phyloP scores from a whole-genome alignment of 2,113 vertebrate species.

The Psittacula cyanocephala region DNA sequence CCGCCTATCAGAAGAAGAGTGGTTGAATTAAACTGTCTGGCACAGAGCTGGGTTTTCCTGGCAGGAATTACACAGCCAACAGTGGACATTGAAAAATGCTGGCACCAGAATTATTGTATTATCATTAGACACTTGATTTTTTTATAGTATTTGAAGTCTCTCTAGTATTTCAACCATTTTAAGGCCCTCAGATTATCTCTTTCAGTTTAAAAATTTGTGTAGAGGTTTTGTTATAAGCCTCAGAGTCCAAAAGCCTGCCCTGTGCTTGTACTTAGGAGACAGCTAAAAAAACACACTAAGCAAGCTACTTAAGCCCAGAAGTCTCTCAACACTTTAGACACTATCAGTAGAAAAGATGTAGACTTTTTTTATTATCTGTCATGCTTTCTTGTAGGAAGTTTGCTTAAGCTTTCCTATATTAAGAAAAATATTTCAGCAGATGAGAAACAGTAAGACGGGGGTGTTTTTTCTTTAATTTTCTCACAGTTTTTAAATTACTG shows the following conservation, averaged over 20 bases:
- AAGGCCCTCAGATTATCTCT: not conserved
- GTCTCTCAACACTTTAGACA: not conserved
- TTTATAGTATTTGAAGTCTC: not conserved
- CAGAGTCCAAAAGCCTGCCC: not conserved
- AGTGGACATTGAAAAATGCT: slow-evolving; percentile 22
- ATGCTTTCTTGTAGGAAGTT: not conserved
- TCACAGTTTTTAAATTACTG: not conserved
- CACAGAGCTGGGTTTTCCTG: not conserved
- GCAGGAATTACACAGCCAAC: not conserved
- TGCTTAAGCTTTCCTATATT: not conserved
- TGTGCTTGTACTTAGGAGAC: not conserved
- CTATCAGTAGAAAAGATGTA: not conserved
- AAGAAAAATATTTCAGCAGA: not conserved
- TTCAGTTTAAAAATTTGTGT: not conserved
- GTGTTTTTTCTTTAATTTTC: not conserved
- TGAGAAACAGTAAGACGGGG: not conserved
- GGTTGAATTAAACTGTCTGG: slow-evolving; percentile 17
- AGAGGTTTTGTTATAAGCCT: not conserved
- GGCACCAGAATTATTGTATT: not conserved
- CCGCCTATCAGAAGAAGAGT: slow-evolving; percentile 12
- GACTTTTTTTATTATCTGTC: not conserved
- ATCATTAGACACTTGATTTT: not conserved
- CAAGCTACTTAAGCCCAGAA: not conserved
- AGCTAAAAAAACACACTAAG: not conserved
- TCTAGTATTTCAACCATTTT: not conserved